phyloP scores from a whole-genome alignment of 1,140 invertebrate genomes.

The Hirudo medicinalis region DNA sequence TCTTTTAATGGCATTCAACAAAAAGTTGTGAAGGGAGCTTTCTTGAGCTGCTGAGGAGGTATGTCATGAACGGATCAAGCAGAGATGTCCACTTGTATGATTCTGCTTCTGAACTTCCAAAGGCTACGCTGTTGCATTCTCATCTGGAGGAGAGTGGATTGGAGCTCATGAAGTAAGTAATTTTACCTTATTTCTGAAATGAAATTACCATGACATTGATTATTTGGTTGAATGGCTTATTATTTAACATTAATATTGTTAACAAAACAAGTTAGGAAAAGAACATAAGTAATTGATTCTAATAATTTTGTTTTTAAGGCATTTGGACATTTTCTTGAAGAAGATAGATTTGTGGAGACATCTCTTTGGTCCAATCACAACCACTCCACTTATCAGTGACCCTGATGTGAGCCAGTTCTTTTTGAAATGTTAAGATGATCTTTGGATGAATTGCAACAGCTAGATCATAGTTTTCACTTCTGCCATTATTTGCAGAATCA shows the following conservation, averaged over 20 bases:
- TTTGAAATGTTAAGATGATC: neutral
- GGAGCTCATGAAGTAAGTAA: neutral
- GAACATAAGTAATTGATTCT: neutral
- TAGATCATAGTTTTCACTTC: too few species aligned
- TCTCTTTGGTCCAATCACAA: constrained; percentile 25
- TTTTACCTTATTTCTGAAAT: neutral
- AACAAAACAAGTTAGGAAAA: neutral
- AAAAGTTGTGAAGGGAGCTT: neutral
- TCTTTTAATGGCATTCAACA: too few species aligned
- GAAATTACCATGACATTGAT: too few species aligned
- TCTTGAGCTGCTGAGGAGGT: neutral
- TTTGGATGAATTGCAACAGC: too few species aligned
- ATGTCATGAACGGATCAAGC: constrained; percentile 4
- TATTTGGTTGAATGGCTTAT: too few species aligned
- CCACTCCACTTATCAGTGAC: constrained; percentile 12
- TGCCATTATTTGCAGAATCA: neutral
- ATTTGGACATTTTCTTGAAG: constrained; percentile 29
- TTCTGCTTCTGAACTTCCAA: neutral
- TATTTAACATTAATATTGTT: neutral
- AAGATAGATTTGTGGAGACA: constrained; percentile 30
- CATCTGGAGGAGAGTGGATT: neutral
- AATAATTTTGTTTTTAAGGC: constrained; percentile 24
- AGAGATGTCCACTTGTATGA: constrained; percentile 8
- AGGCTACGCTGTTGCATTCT: neutral
- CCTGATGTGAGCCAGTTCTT: neutral